These are phyloP conservation scores for Pteruthius melanotis DNA, from an alignment of 2,113 vertebrate species.

Conservation along the genomic window DNA sequence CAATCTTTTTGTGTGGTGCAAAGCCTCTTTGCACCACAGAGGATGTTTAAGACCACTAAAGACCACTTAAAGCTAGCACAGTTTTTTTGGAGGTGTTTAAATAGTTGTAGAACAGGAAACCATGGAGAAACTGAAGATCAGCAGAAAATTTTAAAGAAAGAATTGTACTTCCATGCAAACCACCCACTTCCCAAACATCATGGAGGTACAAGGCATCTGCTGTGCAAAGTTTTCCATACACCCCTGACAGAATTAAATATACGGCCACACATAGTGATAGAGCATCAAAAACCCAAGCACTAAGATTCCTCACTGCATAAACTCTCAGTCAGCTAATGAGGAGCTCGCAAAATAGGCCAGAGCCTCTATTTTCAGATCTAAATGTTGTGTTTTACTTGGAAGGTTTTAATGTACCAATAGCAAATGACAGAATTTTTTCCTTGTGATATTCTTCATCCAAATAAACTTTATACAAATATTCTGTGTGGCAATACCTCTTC, in stretches of 20 bases:
- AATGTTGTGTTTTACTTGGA: slow-evolving; percentile 36
- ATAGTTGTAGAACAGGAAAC: slow-evolving; percentile 9
- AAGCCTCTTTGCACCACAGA: neutral
- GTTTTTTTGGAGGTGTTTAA: neutral
- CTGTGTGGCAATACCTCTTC: neutral
- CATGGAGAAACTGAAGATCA: neutral
- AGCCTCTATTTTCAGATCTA: slow-evolving; percentile 31
- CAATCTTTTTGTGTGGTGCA: too few species aligned
- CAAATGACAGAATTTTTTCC: slow-evolving; percentile 21
- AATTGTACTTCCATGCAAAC: slow-evolving; percentile 34
- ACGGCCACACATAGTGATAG: neutral
- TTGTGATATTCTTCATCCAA: slow-evolving; percentile 1
- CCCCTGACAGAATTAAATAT: slow-evolving; percentile 33
- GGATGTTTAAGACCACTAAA: neutral
- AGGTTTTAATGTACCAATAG: slow-evolving; percentile 26
- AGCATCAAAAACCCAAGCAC: slow-evolving; percentile 12
- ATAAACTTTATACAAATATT: slow-evolving; percentile 9
- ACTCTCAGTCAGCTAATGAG: slow-evolving; percentile 27
- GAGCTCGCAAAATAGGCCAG: slow-evolving; percentile 1
- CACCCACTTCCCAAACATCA: slow-evolving; percentile 36
- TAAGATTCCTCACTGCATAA: neutral
- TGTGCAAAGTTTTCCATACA: slow-evolving; percentile 37
- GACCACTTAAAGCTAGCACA: neutral
- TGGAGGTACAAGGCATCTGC: slow-evolving; percentile 32
- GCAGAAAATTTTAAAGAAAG: slow-evolving; percentile 26